Conservation (phyloP, 2,797 vertebrate genomes). For the Hoplostethus atlanticus region DNA sequence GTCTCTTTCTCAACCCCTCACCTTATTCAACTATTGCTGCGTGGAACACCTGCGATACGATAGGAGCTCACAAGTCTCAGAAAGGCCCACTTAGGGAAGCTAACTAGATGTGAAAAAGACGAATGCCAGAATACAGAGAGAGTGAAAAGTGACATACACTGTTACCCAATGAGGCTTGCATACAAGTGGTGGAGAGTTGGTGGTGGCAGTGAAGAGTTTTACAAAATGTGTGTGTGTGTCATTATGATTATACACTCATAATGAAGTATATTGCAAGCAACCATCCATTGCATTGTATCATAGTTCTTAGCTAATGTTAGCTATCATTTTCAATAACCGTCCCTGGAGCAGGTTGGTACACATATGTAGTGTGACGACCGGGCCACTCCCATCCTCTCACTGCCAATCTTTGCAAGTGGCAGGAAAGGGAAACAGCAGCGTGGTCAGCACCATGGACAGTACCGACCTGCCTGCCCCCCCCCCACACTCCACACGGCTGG, state of each 20-base stretch:
- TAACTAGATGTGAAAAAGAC: not conserved
- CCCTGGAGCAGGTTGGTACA: no score
- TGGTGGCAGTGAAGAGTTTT: not conserved
- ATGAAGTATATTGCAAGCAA: no score
- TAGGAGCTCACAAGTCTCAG: not conserved
- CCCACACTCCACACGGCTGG: conserved; percentile 7
- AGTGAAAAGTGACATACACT: no score
- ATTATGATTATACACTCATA: no score
- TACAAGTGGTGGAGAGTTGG: not conserved
- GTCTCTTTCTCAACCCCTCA: not conserved
- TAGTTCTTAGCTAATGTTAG: no score
- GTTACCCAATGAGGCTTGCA: not conserved
- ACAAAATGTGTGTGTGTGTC: not conserved
- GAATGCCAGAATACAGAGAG: not conserved
- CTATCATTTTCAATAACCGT: no score
- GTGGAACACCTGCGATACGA: not conserved
- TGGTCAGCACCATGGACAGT: not conserved
- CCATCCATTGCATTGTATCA: not conserved
- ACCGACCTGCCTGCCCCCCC: not conserved
- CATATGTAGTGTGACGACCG: no score
- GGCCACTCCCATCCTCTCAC: no score
- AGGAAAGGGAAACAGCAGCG: no score
- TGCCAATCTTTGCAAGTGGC: no score
- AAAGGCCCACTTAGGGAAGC: not conserved
- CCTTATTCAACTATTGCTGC: not conserved